These are phyloP conservation scores for Metacarcinus magister DNA, from an alignment of 2,888 invertebrate species.

Conservation along the genomic window DNA sequence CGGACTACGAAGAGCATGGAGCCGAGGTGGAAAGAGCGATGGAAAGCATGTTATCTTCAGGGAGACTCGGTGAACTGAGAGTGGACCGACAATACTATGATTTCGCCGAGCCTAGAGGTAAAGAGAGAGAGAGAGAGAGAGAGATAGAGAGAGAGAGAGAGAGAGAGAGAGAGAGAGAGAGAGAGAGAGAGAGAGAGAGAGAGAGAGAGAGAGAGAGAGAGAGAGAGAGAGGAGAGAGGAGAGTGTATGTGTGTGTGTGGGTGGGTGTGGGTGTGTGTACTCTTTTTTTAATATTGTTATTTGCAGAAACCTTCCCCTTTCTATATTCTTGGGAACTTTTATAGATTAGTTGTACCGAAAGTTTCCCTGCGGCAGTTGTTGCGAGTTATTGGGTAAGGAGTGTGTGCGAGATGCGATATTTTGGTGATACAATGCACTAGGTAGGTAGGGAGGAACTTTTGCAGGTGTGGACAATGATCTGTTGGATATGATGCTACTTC, in stretches of 20 bases:
- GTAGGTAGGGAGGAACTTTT: too few species aligned
- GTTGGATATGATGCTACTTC: too few species aligned
- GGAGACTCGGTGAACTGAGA: background rate
- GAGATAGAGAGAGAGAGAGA: background rate
- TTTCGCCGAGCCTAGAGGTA: background rate
- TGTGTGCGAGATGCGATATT: too few species aligned
- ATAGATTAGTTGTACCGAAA: too few species aligned
- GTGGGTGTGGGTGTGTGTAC: background rate
- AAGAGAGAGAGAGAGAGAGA: background rate
- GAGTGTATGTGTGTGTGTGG: background rate
- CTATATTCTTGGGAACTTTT: too few species aligned
- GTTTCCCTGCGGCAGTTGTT: too few species aligned
- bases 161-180: background rate
- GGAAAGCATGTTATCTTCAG: background rate
- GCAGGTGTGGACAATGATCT: too few species aligned
- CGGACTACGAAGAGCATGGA: background rate
- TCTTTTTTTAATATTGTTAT: background rate
- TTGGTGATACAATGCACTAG: too few species aligned
- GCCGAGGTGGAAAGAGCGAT: background rate
- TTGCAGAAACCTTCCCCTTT: too few species aligned
- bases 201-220: background rate
- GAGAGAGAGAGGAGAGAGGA: background rate
- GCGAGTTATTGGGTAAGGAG: too few species aligned
- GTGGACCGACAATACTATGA: background rate
- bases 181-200: background rate